Evolutionary conservation across 2,113 vertebrate genomes (phyloP).

Genomic region (Istiophorus platypterus): DNA sequence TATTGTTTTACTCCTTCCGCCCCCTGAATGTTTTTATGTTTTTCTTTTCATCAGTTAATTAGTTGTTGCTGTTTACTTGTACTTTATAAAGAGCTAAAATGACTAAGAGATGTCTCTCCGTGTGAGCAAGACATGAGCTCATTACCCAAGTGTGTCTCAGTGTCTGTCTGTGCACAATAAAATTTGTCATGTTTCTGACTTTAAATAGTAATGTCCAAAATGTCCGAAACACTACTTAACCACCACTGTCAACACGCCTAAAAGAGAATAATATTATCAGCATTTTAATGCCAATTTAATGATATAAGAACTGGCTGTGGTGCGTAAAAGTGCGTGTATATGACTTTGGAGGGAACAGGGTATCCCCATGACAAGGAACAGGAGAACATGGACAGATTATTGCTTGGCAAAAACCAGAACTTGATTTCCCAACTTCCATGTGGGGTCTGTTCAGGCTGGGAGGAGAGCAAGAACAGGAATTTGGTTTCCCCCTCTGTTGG

Average conservation of each 20-base stretch:
- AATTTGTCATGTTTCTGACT: constrained; percentile 29
- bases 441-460: constrained; percentile 76
- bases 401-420: constrained; percentile 72
- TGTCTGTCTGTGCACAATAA: constrained; percentile 9
- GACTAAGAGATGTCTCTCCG: constrained; percentile 44
- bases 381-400: constrained; percentile 57
- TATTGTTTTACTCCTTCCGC: constrained; percentile 26
- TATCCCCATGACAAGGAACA: constrained; percentile 53
- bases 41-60: constrained; percentile 25
- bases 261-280: constrained; percentile 24
- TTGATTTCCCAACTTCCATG: constrained; percentile 82
- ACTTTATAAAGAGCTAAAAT: constrained; percentile 43
- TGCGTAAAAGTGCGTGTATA: constrained; percentile 11
- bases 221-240: constrained; percentile 10
- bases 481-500: constrained; percentile 57
- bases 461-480: constrained; percentile 73
- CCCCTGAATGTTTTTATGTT: not conserved
- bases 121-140: constrained; percentile 55
- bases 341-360: constrained; percentile 49
- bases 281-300: constrained; percentile 10
- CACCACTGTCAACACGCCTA: constrained; percentile 16
- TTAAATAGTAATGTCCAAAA: not conserved
- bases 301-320: constrained; percentile 4
- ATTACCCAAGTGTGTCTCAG: constrained; percentile 36
- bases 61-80: constrained; percentile 35